These are phyloP conservation scores for Drosophila bunnanda DNA, from an alignment of 2,888 invertebrate genomes.

Conservation along the genomic window DNA sequence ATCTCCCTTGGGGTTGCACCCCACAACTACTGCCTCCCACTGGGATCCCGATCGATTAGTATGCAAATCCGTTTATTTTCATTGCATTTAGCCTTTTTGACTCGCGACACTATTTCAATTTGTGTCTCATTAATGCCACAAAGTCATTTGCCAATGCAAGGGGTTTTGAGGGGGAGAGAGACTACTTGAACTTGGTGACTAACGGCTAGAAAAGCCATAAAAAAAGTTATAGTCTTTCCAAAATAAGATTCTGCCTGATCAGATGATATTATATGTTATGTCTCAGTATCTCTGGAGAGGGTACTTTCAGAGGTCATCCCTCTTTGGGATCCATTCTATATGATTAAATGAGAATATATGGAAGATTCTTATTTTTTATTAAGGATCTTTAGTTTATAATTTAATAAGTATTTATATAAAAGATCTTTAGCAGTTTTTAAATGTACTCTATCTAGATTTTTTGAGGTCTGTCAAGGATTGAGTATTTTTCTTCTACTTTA, in stretches of 20 bases:
- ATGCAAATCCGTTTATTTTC: conserved; percentile 52
- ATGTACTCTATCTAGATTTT: no score
- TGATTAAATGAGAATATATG: neutral
- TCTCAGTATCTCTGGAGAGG: neutral
- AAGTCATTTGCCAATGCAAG: conserved; percentile 59
- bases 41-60: conserved; percentile 42
- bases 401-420: neutral
- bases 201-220: conserved; percentile 64
- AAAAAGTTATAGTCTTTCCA: conserved; percentile 9
- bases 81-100: conserved; percentile 30
- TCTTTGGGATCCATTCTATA: neutral
- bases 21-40: neutral
- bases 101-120: conserved; percentile 60
- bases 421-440: no score
- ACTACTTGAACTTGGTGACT: conserved; percentile 52
- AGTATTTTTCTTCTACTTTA: no score
- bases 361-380: neutral
- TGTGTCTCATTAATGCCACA: conserved; percentile 65
- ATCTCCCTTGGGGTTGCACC: neutral
- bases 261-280: neutral
- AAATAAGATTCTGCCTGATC: neutral
- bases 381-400: neutral
- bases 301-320: no score
- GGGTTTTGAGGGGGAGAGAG: conserved; percentile 7
- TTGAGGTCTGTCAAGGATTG: no score